Evolutionary conservation across 2,797 vertebrate genomes (phyloP).

Genomic region (Ceryle rudis): DNA sequence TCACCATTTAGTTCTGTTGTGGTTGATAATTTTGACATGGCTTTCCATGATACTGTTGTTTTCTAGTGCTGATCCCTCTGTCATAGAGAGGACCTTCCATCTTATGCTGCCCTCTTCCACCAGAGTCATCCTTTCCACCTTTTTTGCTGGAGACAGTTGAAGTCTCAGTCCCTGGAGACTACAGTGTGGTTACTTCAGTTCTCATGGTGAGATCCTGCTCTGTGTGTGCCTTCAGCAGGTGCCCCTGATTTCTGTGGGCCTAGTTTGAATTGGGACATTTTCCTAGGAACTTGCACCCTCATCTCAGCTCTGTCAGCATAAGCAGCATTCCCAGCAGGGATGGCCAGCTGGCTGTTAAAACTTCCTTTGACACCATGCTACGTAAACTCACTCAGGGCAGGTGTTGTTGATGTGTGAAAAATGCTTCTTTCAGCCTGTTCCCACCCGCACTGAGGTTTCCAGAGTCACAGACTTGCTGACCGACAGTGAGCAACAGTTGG

Average conservation of each 20-base stretch:
- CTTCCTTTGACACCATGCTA: background rate
- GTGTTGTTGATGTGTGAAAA: conserved; percentile 58
- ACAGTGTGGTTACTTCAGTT: background rate
- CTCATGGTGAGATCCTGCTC: background rate
- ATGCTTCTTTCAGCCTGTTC: conserved; percentile 27
- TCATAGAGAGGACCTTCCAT: accelerated
- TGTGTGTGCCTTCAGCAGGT: background rate
- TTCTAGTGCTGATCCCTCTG: background rate
- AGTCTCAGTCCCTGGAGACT: background rate
- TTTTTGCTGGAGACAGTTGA: background rate
- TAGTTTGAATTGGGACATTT: background rate
- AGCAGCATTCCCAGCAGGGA: background rate
- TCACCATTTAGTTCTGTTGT: background rate
- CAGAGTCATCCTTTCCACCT: background rate
- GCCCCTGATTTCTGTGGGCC: background rate
- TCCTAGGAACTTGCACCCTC: background rate
- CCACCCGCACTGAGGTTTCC: background rate
- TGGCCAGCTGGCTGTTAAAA: conserved; percentile 33
- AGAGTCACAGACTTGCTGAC: background rate
- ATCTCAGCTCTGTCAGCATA: conserved; percentile 4
- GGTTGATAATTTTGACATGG: background rate
- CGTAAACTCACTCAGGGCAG: conserved; percentile 52
- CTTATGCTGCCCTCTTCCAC: background rate
- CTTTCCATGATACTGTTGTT: background rate
- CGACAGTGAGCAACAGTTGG: background rate